Evolutionary conservation across 2,113 vertebrate species (phyloP).

Genomic region (Burhinus oedicnemus): DNA sequence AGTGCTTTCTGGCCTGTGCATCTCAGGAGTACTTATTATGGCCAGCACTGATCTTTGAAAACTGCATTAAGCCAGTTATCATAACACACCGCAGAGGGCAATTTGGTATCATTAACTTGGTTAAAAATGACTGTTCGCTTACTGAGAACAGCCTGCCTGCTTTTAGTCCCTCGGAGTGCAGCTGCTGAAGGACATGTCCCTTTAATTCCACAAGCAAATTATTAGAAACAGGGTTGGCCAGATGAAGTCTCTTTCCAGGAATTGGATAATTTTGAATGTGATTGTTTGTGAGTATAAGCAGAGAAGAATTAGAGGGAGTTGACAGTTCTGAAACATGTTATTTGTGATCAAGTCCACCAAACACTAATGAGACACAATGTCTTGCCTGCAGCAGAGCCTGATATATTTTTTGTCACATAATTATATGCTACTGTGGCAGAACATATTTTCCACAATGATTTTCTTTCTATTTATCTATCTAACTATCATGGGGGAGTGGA

Average conservation of each 20-base stretch:
- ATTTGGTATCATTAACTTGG: neutral
- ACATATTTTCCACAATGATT: constrained; percentile 5
- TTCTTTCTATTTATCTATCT: constrained; percentile 25
- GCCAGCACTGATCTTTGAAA: neutral
- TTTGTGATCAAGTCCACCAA: constrained; percentile 43
- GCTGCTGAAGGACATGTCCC: neutral
- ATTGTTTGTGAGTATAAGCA: neutral
- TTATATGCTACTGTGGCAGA: constrained; percentile 22
- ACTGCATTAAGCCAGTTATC: neutral
- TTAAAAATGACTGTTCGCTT: neutral
- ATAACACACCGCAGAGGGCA: neutral
- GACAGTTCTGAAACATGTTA: constrained; percentile 34
- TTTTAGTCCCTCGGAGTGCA: neutral
- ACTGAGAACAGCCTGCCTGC: neutral
- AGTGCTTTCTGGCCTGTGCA: neutral
- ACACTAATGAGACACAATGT: constrained; percentile 32
- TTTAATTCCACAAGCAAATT: neutral
- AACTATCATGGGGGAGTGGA: neutral
- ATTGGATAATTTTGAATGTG: neutral
- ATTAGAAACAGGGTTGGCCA: neutral
- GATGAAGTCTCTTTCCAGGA: neutral
- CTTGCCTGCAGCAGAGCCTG: constrained; percentile 20
- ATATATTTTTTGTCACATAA: constrained; percentile 38
- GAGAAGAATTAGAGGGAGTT: neutral
- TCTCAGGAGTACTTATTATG: neutral